Percentiles rank a stretch among this genome's conserved stretches.
Conservation (phyloP, 1,140 invertebrate species). For the Drosophila arizonae region DNA sequence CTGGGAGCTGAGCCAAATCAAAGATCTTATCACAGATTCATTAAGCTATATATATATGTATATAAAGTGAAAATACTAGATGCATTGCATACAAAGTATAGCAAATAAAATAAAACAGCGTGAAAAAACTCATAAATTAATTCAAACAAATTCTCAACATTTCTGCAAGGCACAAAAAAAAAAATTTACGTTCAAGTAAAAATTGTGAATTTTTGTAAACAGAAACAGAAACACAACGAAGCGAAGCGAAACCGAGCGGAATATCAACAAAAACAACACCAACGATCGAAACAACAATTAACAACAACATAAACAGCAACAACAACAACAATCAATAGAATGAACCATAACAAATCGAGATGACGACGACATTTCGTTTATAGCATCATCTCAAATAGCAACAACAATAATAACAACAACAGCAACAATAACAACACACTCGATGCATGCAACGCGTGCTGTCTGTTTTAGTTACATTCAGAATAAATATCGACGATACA, state of each 20-base stretch:
- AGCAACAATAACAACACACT: slow-evolving; percentile 15
- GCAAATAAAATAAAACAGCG: slow-evolving; percentile 53
- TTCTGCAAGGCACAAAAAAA: slow-evolving; percentile 21
- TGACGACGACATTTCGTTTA: slow-evolving; percentile 73
- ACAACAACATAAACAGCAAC: slow-evolving; percentile 26
- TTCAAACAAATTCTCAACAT: slow-evolving; percentile 70
- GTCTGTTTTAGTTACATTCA: slow-evolving; percentile 46
- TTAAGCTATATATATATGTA: slow-evolving; percentile 18
- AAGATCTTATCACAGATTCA: slow-evolving; percentile 30
- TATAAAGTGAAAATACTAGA: neutral
- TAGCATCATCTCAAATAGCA: slow-evolving; percentile 56
- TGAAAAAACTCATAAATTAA: slow-evolving; percentile 72
- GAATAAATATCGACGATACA: slow-evolving; percentile 43
- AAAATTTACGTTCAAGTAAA: slow-evolving; percentile 43
- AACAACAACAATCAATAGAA: slow-evolving; percentile 28
- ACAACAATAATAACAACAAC: slow-evolving; percentile 6
- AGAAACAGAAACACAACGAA: slow-evolving; percentile 48
- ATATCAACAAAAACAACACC: slow-evolving; percentile 27
- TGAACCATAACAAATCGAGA: slow-evolving; percentile 35
- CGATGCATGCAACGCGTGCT: slow-evolving; percentile 32
- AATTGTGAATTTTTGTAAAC: slow-evolving; percentile 51
- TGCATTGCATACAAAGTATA: slow-evolving; percentile 35
- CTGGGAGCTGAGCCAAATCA: slow-evolving; percentile 19
- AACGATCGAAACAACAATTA: slow-evolving; percentile 42
- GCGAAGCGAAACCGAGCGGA: slow-evolving; percentile 70